These are phyloP conservation scores for Chunga burmeisteri DNA, from an alignment of 2,113 vertebrate species.

Conservation along the genomic window DNA sequence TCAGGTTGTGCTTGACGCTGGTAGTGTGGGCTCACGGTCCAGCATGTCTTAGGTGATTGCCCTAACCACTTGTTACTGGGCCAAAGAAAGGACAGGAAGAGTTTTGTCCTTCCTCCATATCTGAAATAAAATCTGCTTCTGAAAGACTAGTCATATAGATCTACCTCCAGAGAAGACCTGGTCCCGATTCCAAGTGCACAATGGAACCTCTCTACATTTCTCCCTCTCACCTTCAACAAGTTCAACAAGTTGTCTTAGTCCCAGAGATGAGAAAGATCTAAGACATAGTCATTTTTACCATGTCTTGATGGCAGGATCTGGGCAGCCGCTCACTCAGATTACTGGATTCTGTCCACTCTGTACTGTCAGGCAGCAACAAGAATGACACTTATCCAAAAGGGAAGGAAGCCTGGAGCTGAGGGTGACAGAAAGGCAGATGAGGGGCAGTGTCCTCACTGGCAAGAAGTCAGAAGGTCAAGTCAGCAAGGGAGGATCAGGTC, in stretches of 20 bases:
- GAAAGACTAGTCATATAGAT: not conserved
- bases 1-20: not conserved
- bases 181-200: not conserved
- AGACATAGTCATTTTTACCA: not conserved
- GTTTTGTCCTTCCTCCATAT: not conserved
- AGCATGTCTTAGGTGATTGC: not conserved
- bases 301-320: not conserved
- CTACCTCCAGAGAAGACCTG: not conserved
- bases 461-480: not conserved
- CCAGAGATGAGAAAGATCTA: not conserved
- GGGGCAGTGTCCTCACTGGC: not conserved
- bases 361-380: not conserved
- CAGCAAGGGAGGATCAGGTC: not conserved
- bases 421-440: not conserved
- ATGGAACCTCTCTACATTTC: not conserved
- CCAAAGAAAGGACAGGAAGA: not conserved
- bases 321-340: not conserved
- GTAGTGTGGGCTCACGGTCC: no score
- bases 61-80: not conserved
- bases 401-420: not conserved
- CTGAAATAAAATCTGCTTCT: not conserved
- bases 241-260: not conserved
- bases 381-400: not conserved
- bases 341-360: not conserved
- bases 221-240: not conserved